Percentiles rank a stretch among this genome's conserved stretches.
These are phyloP conservation scores for Yasuhikotakia modesta DNA, from an alignment of 2,797 vertebrate genomes.

Conservation along the genomic window DNA sequence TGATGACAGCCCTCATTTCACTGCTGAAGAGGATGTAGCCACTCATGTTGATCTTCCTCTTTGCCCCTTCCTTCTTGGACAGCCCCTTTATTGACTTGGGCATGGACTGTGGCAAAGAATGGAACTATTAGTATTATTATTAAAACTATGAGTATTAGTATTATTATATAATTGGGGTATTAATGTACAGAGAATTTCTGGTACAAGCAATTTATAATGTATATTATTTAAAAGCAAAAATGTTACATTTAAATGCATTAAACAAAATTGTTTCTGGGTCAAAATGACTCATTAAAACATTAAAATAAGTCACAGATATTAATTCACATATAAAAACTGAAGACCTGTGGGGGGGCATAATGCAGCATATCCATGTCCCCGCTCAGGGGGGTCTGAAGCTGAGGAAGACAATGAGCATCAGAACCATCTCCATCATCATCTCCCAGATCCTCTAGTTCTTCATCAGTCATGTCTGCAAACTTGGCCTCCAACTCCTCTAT, in stretches of 20 bases:
- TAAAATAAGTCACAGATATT: background rate
- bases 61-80: constrained; percentile 94
- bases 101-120: constrained; percentile 80
- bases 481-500: constrained; percentile 96
- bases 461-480: constrained; percentile 95
- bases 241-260: too few species aligned
- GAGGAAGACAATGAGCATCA: constrained; percentile 85
- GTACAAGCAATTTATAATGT: background rate
- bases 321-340: background rate
- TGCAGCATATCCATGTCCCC: constrained; percentile 92
- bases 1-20: constrained; percentile 98
- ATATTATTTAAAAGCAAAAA: too few species aligned
- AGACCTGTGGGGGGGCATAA: constrained; percentile 93
- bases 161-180: too few species aligned
- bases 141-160: too few species aligned
- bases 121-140: too few species aligned
- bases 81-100: constrained; percentile 94
- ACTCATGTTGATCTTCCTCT: constrained; percentile 99
- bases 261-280: too few species aligned
- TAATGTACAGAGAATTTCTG: background rate
- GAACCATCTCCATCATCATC: constrained; percentile 92
- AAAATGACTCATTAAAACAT: too few species aligned
- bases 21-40: constrained; percentile 99
- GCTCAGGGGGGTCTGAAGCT: constrained; percentile 85
- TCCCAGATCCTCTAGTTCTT: constrained; percentile 93